These are phyloP conservation scores for Melanogrammus aeglefinus DNA, from an alignment of 2,797 vertebrate genomes.

Conservation along the genomic window DNA sequence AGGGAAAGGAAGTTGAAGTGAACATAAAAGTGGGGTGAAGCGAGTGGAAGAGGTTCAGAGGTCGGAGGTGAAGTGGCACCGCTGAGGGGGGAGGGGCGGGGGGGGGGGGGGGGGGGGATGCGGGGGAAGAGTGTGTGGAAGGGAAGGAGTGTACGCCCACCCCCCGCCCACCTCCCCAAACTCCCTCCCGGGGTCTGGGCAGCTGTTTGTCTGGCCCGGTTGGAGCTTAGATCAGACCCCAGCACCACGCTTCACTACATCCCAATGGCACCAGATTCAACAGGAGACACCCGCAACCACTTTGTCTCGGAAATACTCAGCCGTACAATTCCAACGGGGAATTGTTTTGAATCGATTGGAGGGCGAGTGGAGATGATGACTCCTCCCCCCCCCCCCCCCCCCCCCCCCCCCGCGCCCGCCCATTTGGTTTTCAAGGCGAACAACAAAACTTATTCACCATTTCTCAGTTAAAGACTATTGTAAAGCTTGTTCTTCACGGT, in stretches of 20 bases:
- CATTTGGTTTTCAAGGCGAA: neutral
- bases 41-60: slow-evolving; percentile 63
- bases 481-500: slow-evolving; percentile 31
- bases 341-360: neutral
- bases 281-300: slow-evolving; percentile 55
- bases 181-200: slow-evolving; percentile 46
- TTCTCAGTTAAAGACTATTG: slow-evolving; percentile 39
- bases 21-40: slow-evolving; percentile 72
- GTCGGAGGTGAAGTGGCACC: slow-evolving; percentile 76
- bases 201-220: slow-evolving; percentile 71
- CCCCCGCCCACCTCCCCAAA: no score
- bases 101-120: slow-evolving; percentile 64
- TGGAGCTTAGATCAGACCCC: slow-evolving; percentile 62
- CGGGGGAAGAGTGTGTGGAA: slow-evolving; percentile 57
- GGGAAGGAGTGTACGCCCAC: slow-evolving; percentile 56
- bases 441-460: neutral
- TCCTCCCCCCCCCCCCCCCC: no score
- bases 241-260: slow-evolving; percentile 71
- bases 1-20: slow-evolving; percentile 65
- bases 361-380: no score
- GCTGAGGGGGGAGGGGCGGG: slow-evolving; percentile 43
- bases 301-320: slow-evolving; percentile 63
- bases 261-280: slow-evolving; percentile 59
- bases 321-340: slow-evolving; percentile 44
- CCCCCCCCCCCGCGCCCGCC: neutral